Percentiles rank a stretch among this genome's conserved stretches.
phyloP scores from a whole-genome alignment of 2,888 invertebrate genomes.

The Catocala nupta region DNA sequence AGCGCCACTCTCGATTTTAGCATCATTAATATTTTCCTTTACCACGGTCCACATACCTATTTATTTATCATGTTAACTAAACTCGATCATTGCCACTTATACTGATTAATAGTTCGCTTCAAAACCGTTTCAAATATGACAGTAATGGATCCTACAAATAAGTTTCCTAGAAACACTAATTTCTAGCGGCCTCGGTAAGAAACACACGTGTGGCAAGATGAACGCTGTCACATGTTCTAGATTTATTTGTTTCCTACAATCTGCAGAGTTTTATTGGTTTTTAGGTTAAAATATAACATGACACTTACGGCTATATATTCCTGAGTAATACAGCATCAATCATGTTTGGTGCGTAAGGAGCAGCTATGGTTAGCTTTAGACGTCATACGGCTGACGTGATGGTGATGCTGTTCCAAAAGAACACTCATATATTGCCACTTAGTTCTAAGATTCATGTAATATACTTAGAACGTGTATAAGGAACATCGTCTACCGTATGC shows the following conservation, averaged over 20 bases:
- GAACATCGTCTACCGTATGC: too few relatives aligned
- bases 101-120: conserved; percentile 5
- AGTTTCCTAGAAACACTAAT: conserved; percentile 31
- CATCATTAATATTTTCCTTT: too few relatives aligned
- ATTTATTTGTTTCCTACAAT: conserved; percentile 3
- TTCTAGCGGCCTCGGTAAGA: conserved; percentile 9
- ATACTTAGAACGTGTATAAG: too few relatives aligned
- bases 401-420: too few relatives aligned
- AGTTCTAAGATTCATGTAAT: too few relatives aligned
- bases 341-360: not conserved
- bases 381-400: too few relatives aligned
- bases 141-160: conserved; percentile 40
- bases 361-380: too few relatives aligned
- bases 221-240: conserved; percentile 1
- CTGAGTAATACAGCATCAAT: too few relatives aligned
- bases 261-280: conserved; percentile 8
- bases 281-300: not conserved
- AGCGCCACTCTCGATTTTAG: too few relatives aligned
- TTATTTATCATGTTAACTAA: not conserved
- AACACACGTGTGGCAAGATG: conserved; percentile 9
- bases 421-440: too few relatives aligned
- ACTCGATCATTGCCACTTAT: not conserved
- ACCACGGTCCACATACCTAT: too few relatives aligned
- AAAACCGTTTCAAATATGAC: conserved; percentile 30
- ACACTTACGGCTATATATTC: too few relatives aligned